Base-by-base conservation (phyloP, 2,888 invertebrate genomes). In the Trachelus stipa region DNA sequence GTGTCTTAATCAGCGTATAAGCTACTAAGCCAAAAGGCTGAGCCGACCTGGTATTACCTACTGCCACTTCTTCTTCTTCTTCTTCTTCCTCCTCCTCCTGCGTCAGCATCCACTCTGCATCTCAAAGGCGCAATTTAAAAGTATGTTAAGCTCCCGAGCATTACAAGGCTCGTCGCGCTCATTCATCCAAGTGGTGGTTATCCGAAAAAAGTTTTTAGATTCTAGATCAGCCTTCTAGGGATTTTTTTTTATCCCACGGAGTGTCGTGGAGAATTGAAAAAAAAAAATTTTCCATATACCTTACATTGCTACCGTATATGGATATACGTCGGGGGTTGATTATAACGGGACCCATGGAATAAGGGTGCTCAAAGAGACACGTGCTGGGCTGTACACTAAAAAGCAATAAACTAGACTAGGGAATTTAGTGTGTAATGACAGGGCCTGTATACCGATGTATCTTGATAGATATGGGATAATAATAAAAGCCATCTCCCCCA, bases 1-100 rank as follows among this genome's bases (percentile, higher is more conserved):
- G 89, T 88, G 90, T 90, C 90, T 90, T 90, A 90, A 90, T 90
- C 90, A 90, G 89, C 90, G 89, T 90, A 86, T 88, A 90, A 90
- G 90, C 90, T 89, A 87, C 87, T 85, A 85, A 83, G 87, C 86
- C 86, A 85, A 87, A 86, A 87, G 85, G 86, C 82, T 84, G 80
- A 78, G 76, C 81, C 79, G 73, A 79, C 78, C 78, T 75, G 79
- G 79, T 77, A 81, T 80, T 73, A 81, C 35, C 79, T 73, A 73
- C 78, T 78, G 78, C 75, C 79, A 81, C 83, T 69, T 69, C 69
- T 40, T 40, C 40, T 12, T 69, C 69, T 40, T 40, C 40, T 12
- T 37, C 37, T 6, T 15, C 15, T 6, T 23, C 40, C 15, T 75
- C 75, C 34, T 75, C 74, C 77, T 74, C 75, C 75, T 40, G 33